Conservation (phyloP, 1,140 invertebrate species). For the Lucilia cuprina region DNA sequence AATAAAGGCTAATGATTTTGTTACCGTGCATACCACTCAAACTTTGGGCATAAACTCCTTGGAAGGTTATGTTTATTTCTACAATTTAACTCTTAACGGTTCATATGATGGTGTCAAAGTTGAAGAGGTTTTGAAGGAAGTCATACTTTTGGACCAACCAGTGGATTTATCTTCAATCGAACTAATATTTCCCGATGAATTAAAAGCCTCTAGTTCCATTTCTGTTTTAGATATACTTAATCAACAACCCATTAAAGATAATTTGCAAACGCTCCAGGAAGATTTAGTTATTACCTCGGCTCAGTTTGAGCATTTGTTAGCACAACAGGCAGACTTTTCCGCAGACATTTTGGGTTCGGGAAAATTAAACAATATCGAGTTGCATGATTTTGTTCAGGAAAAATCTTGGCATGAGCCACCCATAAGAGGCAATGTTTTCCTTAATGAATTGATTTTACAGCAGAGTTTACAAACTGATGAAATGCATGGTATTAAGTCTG, state of each 20-base stretch:
- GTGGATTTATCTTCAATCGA: conserved; percentile 35
- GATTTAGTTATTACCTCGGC: conserved; percentile 44
- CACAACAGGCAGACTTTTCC: conserved; percentile 42
- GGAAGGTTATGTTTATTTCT: conserved; percentile 61
- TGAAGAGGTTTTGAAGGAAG: conserved; percentile 53
- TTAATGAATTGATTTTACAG: conserved; percentile 50
- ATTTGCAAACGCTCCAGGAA: conserved; percentile 48
- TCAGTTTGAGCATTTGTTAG: conserved; percentile 41
- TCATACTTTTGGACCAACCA: conserved; percentile 53
- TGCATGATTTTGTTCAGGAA: conserved; percentile 30
- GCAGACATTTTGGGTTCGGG: conserved; percentile 44
- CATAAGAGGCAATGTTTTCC: conserved; percentile 39
- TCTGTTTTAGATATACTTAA: conserved; percentile 41
- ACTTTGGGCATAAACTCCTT: conserved; percentile 54
- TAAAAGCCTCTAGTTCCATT: background rate
- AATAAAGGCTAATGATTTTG: conserved; percentile 58
- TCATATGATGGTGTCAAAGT: conserved; percentile 60
- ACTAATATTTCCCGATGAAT: conserved; percentile 40
- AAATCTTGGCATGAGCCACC: background rate
- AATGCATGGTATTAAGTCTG: conserved; percentile 46
- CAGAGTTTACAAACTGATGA: conserved; percentile 44
- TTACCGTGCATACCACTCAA: conserved; percentile 63
- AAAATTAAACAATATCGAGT: conserved; percentile 41
- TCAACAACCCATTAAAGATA: conserved; percentile 40
- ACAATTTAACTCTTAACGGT: conserved; percentile 53